These are phyloP conservation scores for Nyctereutes procyonoides DNA, from an alignment of 2,113 vertebrate genomes.

Conservation along the genomic window DNA sequence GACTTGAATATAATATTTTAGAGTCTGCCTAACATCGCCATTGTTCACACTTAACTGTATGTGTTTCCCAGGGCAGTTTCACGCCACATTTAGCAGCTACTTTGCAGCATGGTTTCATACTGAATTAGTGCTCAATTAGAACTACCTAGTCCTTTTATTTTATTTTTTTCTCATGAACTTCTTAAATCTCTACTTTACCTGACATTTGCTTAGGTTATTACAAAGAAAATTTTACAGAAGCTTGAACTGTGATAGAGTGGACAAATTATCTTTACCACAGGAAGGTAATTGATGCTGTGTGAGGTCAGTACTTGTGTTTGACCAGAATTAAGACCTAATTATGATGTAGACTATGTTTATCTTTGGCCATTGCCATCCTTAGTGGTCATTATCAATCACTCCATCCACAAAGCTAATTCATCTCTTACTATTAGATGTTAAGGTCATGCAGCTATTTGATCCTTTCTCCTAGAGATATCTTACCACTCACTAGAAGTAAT, in stretches of 20 bases:
- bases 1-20: not conserved
- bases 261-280: not conserved
- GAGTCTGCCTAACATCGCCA: not conserved
- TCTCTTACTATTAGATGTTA: not conserved
- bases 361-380: not conserved
- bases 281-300: not conserved
- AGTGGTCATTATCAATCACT: not conserved
- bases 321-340: not conserved
- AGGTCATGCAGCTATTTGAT: not conserved
- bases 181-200: not conserved
- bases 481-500: not conserved
- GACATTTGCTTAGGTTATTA: not conserved
- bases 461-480: not conserved
- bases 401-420: not conserved
- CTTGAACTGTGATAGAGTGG: not conserved
- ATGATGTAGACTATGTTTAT: not conserved
- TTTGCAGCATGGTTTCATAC: not conserved
- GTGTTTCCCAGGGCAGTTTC: not conserved
- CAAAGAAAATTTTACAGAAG: not conserved
- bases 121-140: not conserved
- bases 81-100: not conserved
- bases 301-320: not conserved
- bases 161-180: not conserved
- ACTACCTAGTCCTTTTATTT: not conserved
- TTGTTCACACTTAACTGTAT: not conserved